Evolutionary conservation across 2,113 vertebrate species (phyloP).

Genomic region (Brienomyrus brachyistius): DNA sequence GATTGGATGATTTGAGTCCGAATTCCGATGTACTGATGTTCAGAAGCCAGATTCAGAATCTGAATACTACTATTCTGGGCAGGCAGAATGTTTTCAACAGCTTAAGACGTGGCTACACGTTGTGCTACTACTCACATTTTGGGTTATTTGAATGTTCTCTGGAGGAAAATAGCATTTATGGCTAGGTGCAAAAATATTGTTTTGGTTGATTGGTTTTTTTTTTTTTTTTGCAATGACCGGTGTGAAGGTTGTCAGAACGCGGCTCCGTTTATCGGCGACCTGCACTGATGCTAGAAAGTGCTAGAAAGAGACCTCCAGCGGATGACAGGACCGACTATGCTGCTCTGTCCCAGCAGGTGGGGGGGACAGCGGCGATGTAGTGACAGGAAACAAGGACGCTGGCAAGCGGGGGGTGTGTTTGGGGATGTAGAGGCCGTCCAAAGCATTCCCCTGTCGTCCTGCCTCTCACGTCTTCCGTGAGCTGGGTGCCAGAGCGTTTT

Average conservation of each 20-base stretch:
- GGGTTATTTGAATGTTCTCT: neutral
- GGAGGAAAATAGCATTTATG: neutral
- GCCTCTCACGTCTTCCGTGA: neutral
- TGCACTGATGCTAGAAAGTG: neutral
- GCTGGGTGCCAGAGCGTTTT: neutral
- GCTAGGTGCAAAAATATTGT: neutral
- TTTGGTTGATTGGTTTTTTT: neutral
- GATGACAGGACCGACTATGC: neutral
- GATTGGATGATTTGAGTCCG: neutral
- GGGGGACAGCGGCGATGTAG: neutral
- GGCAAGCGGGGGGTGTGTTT: neutral
- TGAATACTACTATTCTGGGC: neutral
- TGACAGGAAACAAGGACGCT: neutral
- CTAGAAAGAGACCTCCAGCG: neutral
- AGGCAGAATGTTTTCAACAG: neutral
- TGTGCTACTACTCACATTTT: neutral
- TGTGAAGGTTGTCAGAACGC: neutral
- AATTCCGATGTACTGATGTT: neutral
- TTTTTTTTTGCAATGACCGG: neutral
- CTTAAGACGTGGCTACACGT: neutral
- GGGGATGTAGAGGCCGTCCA: neutral
- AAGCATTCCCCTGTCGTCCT: neutral
- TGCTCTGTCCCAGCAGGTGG: neutral
- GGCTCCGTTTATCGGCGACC: neutral
- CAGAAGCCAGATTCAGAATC: no score